A percentile compares a stretch with the other conserved stretches of the same genome.
Evolutionary conservation across 2,113 vertebrate species (phyloP).

Genomic region (Hipposideros armiger): DNA sequence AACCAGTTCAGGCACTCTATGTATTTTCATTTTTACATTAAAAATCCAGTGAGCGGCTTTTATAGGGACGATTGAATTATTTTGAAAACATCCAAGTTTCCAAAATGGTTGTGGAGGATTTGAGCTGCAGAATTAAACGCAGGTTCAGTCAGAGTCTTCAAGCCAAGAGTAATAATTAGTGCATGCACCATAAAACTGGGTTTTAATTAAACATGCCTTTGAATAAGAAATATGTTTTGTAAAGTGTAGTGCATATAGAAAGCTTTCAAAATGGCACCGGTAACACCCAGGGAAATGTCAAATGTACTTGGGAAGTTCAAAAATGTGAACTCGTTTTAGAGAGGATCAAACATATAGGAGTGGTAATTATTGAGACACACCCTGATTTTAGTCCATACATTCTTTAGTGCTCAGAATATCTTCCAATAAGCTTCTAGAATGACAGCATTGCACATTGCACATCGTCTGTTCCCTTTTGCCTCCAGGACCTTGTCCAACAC

Average conservation of each 20-base stretch:
- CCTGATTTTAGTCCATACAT: too few species aligned
- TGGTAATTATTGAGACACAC: background rate
- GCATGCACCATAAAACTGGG: slow-evolving; percentile 71
- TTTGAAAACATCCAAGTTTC: slow-evolving; percentile 72
- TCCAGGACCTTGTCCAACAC: background rate
- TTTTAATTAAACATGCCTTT: slow-evolving; percentile 83
- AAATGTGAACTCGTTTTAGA: slow-evolving; percentile 14
- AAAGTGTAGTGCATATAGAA: background rate
- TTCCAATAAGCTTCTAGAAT: background rate
- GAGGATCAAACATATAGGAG: background rate
- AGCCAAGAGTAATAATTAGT: slow-evolving; percentile 81
- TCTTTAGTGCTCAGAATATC: background rate
- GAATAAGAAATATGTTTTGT: slow-evolving; percentile 55
- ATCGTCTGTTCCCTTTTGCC: rapidly evolving
- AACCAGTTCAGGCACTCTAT: background rate
- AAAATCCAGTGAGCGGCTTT: slow-evolving; percentile 3
- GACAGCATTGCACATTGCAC: rapidly evolving
- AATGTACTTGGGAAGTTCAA: background rate
- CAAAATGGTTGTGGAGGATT: slow-evolving; percentile 34
- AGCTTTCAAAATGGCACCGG: slow-evolving; percentile 30
- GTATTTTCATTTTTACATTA: slow-evolving; percentile 37
- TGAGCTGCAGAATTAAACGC: slow-evolving; percentile 67
- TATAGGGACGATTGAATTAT: slow-evolving; percentile 35
- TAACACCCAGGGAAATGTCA: slow-evolving; percentile 28
- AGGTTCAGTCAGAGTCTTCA: slow-evolving; percentile 72